phyloP scores from a whole-genome alignment of 2,797 vertebrate species.

The Sebastes alutus region DNA sequence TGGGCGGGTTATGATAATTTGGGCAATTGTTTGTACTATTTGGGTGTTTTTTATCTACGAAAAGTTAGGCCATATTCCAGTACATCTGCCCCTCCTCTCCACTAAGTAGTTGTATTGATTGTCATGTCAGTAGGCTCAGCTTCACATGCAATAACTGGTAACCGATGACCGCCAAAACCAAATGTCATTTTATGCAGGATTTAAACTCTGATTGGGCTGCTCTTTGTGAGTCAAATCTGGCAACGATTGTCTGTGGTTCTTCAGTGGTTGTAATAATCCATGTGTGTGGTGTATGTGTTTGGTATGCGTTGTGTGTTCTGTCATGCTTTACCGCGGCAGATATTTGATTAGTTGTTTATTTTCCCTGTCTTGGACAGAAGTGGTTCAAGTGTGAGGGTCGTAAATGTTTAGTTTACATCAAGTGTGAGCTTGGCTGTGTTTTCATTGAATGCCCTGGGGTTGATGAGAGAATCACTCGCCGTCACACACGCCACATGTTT shows the following conservation, averaged over 20 bases:
- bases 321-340: conserved; percentile 34
- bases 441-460: conserved; percentile 45
- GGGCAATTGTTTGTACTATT: neutral
- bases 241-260: neutral
- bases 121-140: neutral
- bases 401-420: conserved; percentile 75
- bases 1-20: neutral
- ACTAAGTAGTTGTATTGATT: neutral
- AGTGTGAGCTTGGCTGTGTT: conserved; percentile 62
- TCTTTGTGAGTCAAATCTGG: neutral
- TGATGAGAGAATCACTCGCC: conserved; percentile 44
- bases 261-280: neutral
- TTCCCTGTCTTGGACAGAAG: conserved; percentile 63
- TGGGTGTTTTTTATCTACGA: neutral
- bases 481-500: conserved; percentile 37
- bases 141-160: neutral
- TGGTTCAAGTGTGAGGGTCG: conserved; percentile 70
- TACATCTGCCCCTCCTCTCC: neutral
- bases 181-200: neutral
- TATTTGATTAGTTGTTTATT: conserved; percentile 78
- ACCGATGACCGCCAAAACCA: neutral
- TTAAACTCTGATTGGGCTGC: neutral
- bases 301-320: conserved; percentile 10
- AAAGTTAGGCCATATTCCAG: neutral
- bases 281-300: neutral